Base-by-base conservation (phyloP, 1,140 invertebrate genomes). In the Nautilus pompilius region DNA sequence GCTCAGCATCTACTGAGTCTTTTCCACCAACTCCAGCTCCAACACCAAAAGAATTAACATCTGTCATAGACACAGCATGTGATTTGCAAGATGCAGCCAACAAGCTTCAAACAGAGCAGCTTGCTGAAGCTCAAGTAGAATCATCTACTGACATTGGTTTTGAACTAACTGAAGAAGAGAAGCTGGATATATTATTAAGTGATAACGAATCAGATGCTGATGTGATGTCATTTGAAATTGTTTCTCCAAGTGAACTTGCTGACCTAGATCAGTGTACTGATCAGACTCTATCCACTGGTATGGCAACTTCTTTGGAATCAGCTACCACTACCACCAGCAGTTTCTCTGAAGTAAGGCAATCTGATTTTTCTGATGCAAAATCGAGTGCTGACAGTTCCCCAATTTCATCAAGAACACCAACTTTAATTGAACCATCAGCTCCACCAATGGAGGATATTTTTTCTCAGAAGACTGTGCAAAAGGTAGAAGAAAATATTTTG, bases 201-300 rank as follows among this genome's bases (percentile, higher is more conserved):
- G 63, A 62, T 4, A 61, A 63, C 13, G 41, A 64, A 20, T 57
- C 58, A 54, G 60, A 67, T 51, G 61, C 45, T 26, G 63, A 72
- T 10, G 72, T 66, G 71, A 68, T 10, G 60, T 78, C 84, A 24
- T 81, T 82, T 74, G 84, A 86, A 72, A 68, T 75, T 58, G 77
- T 78, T 65, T 77, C 76, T 58, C 75, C 80, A 34, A 75, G 69
- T 61, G 81, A 84, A 46, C 59, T 77, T 20, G 74, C 77, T 34
- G 82, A 67, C 5, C 75, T 71, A 66, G 65, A 71, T 6, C 53
- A 67, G 15, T 71, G 58, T 59, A 46, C 62, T 45, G 63, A 65
- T 24, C 70, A 75, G 24, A 49, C 62, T 49, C 30, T 51, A 32
- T 55, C 66, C 55, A 28, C 60, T 49, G 72, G 69, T 32, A 24